Base-by-base conservation (phyloP, 2,113 vertebrate species). In the Sturnus vulgaris region DNA sequence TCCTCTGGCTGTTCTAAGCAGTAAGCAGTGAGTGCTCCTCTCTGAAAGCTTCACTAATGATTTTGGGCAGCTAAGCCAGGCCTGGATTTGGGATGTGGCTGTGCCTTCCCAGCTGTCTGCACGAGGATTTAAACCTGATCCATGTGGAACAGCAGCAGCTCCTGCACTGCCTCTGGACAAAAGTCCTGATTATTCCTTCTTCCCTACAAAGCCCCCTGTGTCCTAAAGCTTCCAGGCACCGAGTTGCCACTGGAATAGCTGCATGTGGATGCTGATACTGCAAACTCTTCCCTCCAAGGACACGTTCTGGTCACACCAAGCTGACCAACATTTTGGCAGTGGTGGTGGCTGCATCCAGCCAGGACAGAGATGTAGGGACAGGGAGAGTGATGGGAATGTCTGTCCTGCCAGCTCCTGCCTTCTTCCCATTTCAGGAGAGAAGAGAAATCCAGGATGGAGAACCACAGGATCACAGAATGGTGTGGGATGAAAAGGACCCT, bases 71-170 rank as follows among this genome's bases (percentile, higher is more conserved):
- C 55, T 89, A 71, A 95, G 73, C 81, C 80, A 14, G 78, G 14
- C 15, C 59, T 5, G 70, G 92, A 35, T 87, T 50, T 59, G 66
- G 81, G 3, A 42, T 53, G 73, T 47, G 52, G 57, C 81, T 49
- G 77, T 86, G 88, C 76, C 63, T 76, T 82, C 78, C 91, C 94
- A 96, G 96, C 96, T 97, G 96, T 95, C 94, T 90, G 89, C 91
- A 70, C 2, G 1, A 11, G 1, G 91, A 92, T 91, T 96, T 95
- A 79, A 91, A 86, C 22, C 84, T 92, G 94, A 93, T 88, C 86
- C 37, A 17, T 25, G 22, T 64, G 93, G 91, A 94, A 52, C 72
- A 70, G 84, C 30, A 0, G 95, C 88, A 72, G 86, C 56, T 42
- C 72, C 30, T 0, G 12, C 12, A 1, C 90, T 39, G 63, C 78